A percentile compares a stretch with the other conserved stretches of the same genome.
These are phyloP conservation scores for Campylomormyrus tamandua DNA, from an alignment of 2,113 vertebrate genomes.

Conservation along the genomic window DNA sequence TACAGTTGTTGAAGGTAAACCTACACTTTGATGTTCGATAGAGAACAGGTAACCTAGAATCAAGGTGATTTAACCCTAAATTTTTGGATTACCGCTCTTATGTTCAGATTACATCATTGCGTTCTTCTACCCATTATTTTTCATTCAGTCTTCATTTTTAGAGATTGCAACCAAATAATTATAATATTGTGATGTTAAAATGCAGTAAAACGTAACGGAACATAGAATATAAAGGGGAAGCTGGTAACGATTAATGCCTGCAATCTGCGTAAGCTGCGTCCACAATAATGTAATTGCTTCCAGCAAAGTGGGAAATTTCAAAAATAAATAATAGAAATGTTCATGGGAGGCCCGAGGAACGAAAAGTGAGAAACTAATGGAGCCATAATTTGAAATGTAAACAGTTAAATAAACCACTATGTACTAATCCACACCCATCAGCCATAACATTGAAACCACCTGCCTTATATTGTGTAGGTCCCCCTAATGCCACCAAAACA, in stretches of 20 bases:
- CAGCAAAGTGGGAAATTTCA: not conserved
- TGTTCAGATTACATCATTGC: not conserved
- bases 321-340: not conserved
- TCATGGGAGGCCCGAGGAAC: not conserved
- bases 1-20: not conserved
- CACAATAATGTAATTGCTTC: not conserved
- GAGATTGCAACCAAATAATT: not conserved
- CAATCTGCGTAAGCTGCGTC: not conserved
- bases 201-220: not conserved
- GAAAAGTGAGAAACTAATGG: not conserved
- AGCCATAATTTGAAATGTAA: not conserved
- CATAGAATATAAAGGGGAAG: not conserved
- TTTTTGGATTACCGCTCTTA: not conserved
- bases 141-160: not conserved
- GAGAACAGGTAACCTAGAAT: not conserved
- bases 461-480: not conserved
- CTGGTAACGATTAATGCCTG: not conserved
- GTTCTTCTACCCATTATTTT: not conserved
- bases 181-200: not conserved
- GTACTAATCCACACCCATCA: not conserved
- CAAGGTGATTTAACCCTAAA: not conserved
- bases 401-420: not conserved
- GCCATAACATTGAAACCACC: not conserved
- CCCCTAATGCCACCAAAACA: not conserved
- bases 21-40: not conserved